Evolutionary conservation across 2,797 vertebrate genomes (phyloP).

Genomic region (Gymnothorax javanicus): DNA sequence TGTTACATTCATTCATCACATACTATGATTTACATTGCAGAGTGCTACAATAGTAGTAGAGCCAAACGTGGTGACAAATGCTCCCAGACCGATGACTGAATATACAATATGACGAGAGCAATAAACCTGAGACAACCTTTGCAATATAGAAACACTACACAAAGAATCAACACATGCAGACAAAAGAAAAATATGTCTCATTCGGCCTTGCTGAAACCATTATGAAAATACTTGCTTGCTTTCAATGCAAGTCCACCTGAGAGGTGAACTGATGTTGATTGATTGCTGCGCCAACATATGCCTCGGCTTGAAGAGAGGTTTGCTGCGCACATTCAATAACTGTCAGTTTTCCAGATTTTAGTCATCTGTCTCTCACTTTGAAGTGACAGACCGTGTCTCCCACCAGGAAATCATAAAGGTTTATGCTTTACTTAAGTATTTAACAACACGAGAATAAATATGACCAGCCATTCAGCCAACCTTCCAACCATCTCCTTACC

Average conservation of each 20-base stretch:
- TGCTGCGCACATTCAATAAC: constrained; percentile 21
- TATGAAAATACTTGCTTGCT: neutral
- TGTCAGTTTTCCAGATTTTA: constrained; percentile 16
- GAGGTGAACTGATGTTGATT: constrained; percentile 19
- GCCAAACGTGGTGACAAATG: neutral
- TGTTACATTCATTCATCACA: too few species aligned
- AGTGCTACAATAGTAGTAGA: neutral
- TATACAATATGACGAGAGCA: neutral
- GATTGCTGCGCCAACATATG: neutral
- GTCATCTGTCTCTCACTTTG: constrained; percentile 4
- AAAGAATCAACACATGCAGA: neutral
- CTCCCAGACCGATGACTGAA: neutral
- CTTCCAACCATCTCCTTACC: neutral
- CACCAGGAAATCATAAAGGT: neutral
- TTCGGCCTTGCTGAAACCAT: neutral
- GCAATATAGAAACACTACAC: neutral
- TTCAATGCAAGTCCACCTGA: neutral
- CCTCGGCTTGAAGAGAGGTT: neutral
- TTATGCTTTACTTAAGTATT: neutral
- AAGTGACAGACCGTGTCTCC: neutral
- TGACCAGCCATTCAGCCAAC: neutral
- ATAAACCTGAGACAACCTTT: neutral
- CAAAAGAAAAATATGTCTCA: neutral
- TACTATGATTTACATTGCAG: too few species aligned
- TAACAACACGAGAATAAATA: neutral